phyloP scores from a whole-genome alignment of 1,140 invertebrate genomes.

The Diabrotica undecimpunctata region DNA sequence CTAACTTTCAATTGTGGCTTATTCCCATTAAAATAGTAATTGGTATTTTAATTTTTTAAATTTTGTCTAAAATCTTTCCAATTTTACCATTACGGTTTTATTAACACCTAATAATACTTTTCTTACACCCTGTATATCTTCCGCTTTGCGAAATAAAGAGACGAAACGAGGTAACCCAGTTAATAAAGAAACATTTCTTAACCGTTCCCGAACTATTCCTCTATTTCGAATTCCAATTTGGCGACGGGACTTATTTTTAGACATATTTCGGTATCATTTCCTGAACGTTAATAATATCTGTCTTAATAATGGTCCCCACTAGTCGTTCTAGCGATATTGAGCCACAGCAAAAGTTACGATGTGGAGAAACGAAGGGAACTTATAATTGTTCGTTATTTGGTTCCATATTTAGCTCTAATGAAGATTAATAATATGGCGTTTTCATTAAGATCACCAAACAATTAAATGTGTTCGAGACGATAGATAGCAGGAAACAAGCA shows the following conservation, averaged over 20 bases:
- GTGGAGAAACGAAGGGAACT: neutral
- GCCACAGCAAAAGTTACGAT: neutral
- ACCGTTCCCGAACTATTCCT: neutral
- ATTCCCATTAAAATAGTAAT: too few relatives aligned
- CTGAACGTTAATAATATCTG: neutral
- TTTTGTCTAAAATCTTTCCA: too few relatives aligned
- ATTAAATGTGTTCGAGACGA: neutral
- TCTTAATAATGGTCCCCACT: neutral
- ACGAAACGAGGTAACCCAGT: neutral
- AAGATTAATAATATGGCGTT: slow-evolving; percentile 2
- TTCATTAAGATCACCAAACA: neutral
- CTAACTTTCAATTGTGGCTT: too few relatives aligned
- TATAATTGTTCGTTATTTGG: neutral
- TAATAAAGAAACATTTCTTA: neutral
- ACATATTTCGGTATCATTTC: neutral
- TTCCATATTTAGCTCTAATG: slow-evolving; percentile 2
- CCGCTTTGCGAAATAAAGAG: too few relatives aligned
- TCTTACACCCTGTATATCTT: too few relatives aligned
- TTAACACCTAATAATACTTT: too few relatives aligned
- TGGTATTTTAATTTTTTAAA: too few relatives aligned
- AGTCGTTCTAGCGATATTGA: neutral
- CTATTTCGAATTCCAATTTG: neutral
- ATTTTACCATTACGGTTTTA: too few relatives aligned
- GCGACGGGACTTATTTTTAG: neutral
- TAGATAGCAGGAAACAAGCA: neutral